These are phyloP conservation scores for Dolichallabes microphthalmus DNA, from an alignment of 2,113 vertebrate species.

Conservation along the genomic window DNA sequence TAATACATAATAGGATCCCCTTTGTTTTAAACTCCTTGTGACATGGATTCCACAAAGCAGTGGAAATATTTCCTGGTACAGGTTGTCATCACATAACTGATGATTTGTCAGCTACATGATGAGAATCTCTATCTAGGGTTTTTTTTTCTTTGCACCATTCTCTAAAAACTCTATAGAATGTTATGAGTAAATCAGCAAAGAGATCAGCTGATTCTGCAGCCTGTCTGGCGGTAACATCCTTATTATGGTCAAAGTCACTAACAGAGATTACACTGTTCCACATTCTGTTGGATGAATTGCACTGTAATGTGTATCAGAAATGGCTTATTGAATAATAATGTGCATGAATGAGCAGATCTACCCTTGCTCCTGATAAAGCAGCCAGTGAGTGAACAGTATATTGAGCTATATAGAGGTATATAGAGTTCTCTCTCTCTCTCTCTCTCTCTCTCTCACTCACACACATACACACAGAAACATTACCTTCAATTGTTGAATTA, in stretches of 20 bases:
- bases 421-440: constrained; percentile 45
- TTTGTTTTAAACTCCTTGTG: background rate
- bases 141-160: background rate
- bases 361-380: background rate
- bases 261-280: background rate
- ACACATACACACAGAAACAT: constrained; percentile 55
- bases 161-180: background rate
- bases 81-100: background rate
- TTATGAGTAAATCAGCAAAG: background rate
- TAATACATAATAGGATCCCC: background rate
- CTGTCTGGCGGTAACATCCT: background rate
- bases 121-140: background rate
- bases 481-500: constrained; percentile 77
- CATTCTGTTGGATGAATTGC: background rate
- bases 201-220: background rate
- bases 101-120: background rate
- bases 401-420: background rate
- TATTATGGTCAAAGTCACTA: background rate
- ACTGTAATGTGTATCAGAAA: background rate
- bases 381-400: background rate
- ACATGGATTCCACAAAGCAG: background rate
- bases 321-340: background rate
- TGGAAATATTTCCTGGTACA: background rate
- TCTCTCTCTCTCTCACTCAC: constrained; percentile 35
- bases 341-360: background rate